Evolutionary conservation across 2,888 invertebrate genomes (phyloP).

Genomic region (Mesopsocus fuscifrons): DNA sequence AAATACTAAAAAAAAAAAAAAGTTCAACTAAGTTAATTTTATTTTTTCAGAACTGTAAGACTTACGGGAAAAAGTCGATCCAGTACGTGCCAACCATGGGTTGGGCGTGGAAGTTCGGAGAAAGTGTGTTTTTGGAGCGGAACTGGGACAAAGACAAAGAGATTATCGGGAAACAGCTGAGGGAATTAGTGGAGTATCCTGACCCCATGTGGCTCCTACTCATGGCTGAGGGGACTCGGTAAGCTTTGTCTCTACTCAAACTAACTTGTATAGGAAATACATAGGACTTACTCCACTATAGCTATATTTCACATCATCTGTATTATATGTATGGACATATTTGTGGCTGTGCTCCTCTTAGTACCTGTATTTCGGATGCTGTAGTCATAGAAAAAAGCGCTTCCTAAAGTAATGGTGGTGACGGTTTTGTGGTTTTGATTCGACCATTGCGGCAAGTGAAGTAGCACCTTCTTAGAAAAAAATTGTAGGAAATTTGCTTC

Average conservation of each 20-base stretch:
- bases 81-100: conserved; percentile 82
- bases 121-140: conserved; percentile 83
- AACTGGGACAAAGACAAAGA: conserved; percentile 80
- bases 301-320: too few relatives aligned
- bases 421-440: too few relatives aligned
- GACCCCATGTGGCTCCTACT: conserved; percentile 77
- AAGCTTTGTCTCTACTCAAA: not conserved
- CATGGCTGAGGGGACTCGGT: conserved; percentile 82
- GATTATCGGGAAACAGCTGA: conserved; percentile 59
- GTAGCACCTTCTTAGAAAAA: too few relatives aligned
- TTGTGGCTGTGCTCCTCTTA: too few relatives aligned
- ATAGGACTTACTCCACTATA: too few relatives aligned
- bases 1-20: too few relatives aligned
- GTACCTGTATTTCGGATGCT: too few relatives aligned
- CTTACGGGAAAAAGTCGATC: conserved; percentile 83
- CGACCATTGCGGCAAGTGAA: too few relatives aligned
- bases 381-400: too few relatives aligned
- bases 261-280: not conserved
- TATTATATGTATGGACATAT: too few relatives aligned
- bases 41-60: conserved; percentile 61
- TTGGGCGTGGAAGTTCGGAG: conserved; percentile 93
- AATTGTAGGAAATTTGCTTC: too few relatives aligned
- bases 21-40: not conserved
- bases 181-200: conserved; percentile 69
- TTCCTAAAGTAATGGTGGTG: too few relatives aligned